phyloP scores from a whole-genome alignment of 2,888 invertebrate species.

The Caenorhabditis sp. region DNA sequence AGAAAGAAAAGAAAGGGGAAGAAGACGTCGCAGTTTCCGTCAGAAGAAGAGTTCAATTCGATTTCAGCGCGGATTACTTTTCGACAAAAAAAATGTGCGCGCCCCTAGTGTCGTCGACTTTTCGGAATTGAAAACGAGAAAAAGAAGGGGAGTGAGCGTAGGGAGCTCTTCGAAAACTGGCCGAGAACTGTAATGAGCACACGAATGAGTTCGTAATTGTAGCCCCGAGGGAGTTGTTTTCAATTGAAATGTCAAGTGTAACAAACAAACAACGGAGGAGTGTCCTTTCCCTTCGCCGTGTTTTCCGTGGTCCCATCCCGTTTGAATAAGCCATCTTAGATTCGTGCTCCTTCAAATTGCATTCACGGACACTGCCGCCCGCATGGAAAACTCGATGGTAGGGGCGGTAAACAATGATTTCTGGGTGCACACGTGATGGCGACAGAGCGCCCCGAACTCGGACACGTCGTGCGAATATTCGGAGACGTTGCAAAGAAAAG shows the following conservation, averaged over 20 bases:
- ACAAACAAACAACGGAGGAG: no score
- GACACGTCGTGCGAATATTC: conserved; percentile 16
- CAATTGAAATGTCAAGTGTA: no score
- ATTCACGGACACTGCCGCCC: background rate
- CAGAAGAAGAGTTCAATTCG: conserved; percentile 44
- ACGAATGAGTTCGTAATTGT: no score
- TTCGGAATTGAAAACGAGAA: no score
- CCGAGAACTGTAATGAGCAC: no score
- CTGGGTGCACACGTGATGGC: conserved; percentile 9
- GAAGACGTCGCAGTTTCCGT: conserved; percentile 19
- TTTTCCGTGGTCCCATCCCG: no score
- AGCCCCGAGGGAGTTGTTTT: no score
- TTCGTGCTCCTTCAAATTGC: conserved; percentile 15
- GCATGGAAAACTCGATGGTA: background rate
- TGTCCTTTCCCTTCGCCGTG: no score
- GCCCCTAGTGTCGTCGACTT: no score
- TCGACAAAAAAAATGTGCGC: conserved; percentile 1
- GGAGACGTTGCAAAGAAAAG: background rate
- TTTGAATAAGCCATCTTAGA: background rate
- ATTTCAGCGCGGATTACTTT: conserved; percentile 38
- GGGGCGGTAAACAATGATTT: conserved; percentile 36
- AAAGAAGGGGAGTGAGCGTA: no score
- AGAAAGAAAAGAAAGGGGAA: conserved; percentile 21
- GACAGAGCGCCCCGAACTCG: conserved; percentile 6
- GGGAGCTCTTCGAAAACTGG: no score